Evolutionary conservation across 1,140 invertebrate species (phyloP), one percentile per base, ranked within the genome.

Genomic region (Stegodyphus mimosarum): DNA sequence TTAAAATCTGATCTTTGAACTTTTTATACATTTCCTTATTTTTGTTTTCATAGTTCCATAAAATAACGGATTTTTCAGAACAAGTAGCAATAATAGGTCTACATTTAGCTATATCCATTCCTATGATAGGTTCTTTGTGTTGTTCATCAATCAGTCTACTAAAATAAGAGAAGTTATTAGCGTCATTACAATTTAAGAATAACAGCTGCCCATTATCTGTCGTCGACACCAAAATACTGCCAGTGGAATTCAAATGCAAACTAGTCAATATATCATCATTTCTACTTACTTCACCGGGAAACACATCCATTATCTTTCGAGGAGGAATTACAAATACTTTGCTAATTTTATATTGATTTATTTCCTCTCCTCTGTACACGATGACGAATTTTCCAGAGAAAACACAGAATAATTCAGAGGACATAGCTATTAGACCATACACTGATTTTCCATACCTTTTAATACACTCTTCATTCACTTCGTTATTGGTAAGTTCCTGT

Each of bases 11-110:
- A 13, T 75, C 33, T 60, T 69, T 76, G 10, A 84, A 84, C 3
- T 13, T 76, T 51, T 64, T 18, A 6, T 53, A 48, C 11, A 76
- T 7, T 60, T 84, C 81, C 69, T 84, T 72, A 0, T 55, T 53
- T 49, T 70, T 84, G n/a, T 33, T 69, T 49, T 55, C 64, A 13
- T 55, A 76, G 76, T 84, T 76, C 81, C 81, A 84, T 49, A 84
- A 52, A 70, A 75, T 84, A 7, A 76, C 2, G 10, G 7, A 49
- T 4, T 84, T 11, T 55, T 67, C 18, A 1, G 72, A 84, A 10
- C 81, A 84, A 6, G 81, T 69, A 7, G 64, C 72, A 17, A 84
- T 50, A 5, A 84, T 10, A 17, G 81, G 64, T 84, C 50, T 84
- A 6, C 73, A 63, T 17, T 73, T n/a, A 13, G 81, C 72, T 5